Evolutionary conservation across 1,140 invertebrate species (phyloP).

Genomic region (Hormaphis cornu): DNA sequence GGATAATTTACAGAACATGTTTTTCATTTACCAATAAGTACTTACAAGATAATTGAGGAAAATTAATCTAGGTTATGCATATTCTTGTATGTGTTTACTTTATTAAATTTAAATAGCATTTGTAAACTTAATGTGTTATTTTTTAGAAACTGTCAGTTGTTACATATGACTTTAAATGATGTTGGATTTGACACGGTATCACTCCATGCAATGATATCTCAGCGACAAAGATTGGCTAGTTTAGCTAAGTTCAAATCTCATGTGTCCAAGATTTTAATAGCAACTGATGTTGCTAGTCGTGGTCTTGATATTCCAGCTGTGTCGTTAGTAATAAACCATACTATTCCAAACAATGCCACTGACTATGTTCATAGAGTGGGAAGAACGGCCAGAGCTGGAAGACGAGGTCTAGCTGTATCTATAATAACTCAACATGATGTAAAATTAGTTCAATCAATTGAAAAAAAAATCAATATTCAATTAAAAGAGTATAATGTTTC

Average conservation of each 20-base stretch:
- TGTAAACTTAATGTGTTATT: not conserved
- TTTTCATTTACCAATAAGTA: no score
- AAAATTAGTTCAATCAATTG: constrained; percentile 74
- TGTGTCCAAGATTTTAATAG: constrained; percentile 74
- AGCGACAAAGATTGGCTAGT: constrained; percentile 66
- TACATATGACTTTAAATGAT: constrained; percentile 75
- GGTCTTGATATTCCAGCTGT: constrained; percentile 84
- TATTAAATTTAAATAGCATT: no score
- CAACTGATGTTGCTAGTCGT: constrained; percentile 92
- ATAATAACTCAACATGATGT: constrained; percentile 88
- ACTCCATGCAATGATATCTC: constrained; percentile 75
- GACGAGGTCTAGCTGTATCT: constrained; percentile 75
- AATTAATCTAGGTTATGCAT: no score
- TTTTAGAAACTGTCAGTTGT: constrained; percentile 66
- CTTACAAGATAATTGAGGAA: no score
- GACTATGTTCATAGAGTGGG: constrained; percentile 97
- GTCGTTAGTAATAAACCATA: constrained; percentile 88
- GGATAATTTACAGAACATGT: no score
- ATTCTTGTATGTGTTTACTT: no score
- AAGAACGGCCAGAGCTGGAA: constrained; percentile 85
- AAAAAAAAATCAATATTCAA: constrained; percentile 72
- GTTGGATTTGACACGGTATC: constrained; percentile 80
- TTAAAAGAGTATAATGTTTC: constrained; percentile 75
- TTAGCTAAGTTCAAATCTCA: constrained; percentile 80
- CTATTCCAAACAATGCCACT: constrained; percentile 76